Evolutionary conservation across 2,797 vertebrate species (phyloP).

Genomic region (Denticeps clupeoides): DNA sequence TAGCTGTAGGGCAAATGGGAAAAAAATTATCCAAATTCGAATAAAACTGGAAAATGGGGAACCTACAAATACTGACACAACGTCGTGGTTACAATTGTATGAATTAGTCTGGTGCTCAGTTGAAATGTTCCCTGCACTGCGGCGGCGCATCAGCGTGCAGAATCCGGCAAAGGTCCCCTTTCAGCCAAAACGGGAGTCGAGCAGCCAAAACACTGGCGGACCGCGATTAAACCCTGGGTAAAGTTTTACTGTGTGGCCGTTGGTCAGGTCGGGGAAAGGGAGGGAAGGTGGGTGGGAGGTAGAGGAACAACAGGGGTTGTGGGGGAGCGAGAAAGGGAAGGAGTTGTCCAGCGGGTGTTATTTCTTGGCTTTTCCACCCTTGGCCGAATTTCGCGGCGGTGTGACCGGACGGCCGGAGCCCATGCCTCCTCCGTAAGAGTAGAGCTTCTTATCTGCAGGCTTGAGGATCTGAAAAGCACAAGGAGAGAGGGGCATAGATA

Average conservation of each 20-base stretch:
- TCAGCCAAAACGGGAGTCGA: slow-evolving; percentile 36
- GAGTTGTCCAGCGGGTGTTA: slow-evolving; percentile 50
- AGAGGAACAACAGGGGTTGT: slow-evolving; percentile 14
- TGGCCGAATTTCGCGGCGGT: slow-evolving; percentile 68
- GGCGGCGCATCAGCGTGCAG: too few relatives aligned
- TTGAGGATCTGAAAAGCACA: slow-evolving; percentile 58
- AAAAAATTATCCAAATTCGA: too few relatives aligned
- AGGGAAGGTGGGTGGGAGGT: slow-evolving; percentile 19
- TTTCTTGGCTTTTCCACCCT: slow-evolving; percentile 70
- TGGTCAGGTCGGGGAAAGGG: slow-evolving; percentile 43
- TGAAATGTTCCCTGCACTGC: too few relatives aligned
- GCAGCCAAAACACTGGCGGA: slow-evolving; percentile 23
- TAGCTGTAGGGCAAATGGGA: too few relatives aligned
- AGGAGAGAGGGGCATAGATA: slow-evolving; percentile 10
- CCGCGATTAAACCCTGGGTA: slow-evolving; percentile 57
- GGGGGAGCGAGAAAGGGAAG: slow-evolving; percentile 15
- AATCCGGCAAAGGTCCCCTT: too few relatives aligned
- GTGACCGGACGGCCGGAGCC: slow-evolving; percentile 66
- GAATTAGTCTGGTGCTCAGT: too few relatives aligned
- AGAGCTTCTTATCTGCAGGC: slow-evolving; percentile 72
- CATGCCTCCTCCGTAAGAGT: slow-evolving; percentile 62
- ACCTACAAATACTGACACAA: too few relatives aligned
- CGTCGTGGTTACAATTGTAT: too few relatives aligned
- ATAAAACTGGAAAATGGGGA: too few relatives aligned
- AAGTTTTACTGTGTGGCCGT: slow-evolving; percentile 50